Conservation (phyloP, 1,140 invertebrate genomes). For the Brachionus rotundiformis region DNA sequence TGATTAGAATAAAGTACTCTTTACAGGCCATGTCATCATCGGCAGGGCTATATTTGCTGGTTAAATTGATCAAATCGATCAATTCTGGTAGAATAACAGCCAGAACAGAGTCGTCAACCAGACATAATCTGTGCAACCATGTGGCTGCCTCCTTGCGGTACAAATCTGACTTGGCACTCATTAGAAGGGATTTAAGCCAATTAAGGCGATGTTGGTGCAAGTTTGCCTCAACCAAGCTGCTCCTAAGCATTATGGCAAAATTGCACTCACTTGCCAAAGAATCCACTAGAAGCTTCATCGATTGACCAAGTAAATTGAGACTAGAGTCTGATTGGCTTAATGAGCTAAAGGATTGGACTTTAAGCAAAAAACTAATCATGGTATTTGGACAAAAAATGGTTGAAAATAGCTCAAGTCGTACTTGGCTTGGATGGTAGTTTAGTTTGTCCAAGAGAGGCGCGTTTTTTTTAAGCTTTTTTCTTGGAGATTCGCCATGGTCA, state of each 20-base stretch:
- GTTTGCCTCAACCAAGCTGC: background rate
- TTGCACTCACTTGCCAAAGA: background rate
- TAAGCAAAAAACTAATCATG: background rate
- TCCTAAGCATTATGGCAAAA: background rate
- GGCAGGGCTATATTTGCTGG: background rate
- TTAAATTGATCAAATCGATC: background rate
- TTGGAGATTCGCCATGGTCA: background rate
- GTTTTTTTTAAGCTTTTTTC: slow-evolving; percentile 9
- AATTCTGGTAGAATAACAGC: background rate
- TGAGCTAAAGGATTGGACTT: background rate
- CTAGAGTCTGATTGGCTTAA: background rate
- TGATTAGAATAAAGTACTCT: slow-evolving; percentile 20
- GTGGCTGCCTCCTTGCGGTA: background rate
- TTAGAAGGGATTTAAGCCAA: background rate
- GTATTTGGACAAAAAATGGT: background rate
- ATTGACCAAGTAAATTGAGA: background rate
- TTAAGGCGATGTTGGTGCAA: background rate
- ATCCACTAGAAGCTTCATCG: background rate
- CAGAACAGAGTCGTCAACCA: background rate
- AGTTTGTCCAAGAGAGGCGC: background rate
- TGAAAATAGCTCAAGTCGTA: background rate
- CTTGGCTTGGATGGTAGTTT: background rate
- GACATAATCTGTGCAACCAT: background rate
- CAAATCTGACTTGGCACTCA: background rate
- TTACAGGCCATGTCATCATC: background rate